phyloP scores from a whole-genome alignment of 2,113 vertebrate species.

The Cathartes aura region DNA sequence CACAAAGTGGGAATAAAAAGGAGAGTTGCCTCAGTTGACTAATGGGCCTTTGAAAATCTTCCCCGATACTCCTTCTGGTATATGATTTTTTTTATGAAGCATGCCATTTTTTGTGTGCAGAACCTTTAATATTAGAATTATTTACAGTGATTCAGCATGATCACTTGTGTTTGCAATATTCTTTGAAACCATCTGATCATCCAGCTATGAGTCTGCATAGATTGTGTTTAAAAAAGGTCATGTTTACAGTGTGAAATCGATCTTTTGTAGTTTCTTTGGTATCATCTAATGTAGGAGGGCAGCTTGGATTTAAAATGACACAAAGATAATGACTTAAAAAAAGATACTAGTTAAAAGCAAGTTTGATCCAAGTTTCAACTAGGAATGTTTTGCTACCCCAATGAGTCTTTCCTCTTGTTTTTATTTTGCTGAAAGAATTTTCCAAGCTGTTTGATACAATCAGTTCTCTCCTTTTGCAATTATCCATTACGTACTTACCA shows the following conservation, averaged over 20 bases:
- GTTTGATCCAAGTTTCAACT: not conserved
- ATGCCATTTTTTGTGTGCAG: not conserved
- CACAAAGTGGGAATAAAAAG: not conserved
- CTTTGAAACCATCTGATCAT: not conserved
- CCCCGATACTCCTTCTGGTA: not conserved
- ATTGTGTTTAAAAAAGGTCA: not conserved
- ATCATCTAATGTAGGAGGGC: not conserved
- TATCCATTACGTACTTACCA: not conserved
- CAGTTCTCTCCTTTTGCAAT: not conserved
- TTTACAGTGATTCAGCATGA: not conserved
- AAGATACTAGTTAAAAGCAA: not conserved
- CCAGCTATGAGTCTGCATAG: not conserved
- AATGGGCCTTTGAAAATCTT: not conserved
- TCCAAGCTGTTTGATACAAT: not conserved
- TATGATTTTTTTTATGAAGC: not conserved
- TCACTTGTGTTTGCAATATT: not conserved
- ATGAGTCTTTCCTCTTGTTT: not conserved
- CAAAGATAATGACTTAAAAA: not conserved
- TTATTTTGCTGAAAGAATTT: not conserved
- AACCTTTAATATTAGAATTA: not conserved
- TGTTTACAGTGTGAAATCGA: not conserved
- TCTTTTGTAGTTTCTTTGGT: not conserved
- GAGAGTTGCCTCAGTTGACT: not conserved
- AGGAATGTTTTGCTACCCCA: not conserved
- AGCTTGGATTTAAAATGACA: not conserved